Evolutionary conservation across 2,113 vertebrate genomes (phyloP).

Genomic region (Nipponia nippon): DNA sequence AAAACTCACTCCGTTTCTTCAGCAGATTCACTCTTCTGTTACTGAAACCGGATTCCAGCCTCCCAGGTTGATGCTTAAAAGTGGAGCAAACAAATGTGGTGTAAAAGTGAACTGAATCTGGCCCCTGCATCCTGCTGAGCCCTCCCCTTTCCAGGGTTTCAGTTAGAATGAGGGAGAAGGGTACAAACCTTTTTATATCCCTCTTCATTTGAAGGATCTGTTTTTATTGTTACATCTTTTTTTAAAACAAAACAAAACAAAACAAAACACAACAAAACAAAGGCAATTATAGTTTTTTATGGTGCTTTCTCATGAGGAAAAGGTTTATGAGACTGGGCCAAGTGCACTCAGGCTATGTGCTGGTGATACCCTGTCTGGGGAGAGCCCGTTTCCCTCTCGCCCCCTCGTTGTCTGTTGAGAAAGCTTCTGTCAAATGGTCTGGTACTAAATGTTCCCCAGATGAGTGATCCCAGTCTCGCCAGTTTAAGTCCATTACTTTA

Average conservation of each 20-base stretch:
- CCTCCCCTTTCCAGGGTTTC: not conserved
- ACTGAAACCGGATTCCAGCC: not conserved
- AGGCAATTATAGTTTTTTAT: not conserved
- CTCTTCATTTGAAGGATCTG: not conserved
- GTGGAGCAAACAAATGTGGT: not conserved
- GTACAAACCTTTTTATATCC: not conserved
- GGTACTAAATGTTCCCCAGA: not conserved
- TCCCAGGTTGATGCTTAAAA: not conserved
- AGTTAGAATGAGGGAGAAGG: not conserved
- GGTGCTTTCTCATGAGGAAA: not conserved
- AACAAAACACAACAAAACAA: not conserved
- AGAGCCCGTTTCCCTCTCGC: not conserved
- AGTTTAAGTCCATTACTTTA: slow-evolving; percentile 34
- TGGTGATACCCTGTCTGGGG: not conserved
- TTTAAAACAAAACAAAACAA: not conserved
- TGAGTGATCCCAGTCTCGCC: not conserved
- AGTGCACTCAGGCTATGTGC: not conserved
- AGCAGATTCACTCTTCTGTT: not conserved
- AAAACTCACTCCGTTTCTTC: not conserved
- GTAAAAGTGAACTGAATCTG: not conserved
- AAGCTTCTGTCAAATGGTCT: not conserved
- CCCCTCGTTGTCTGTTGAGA: not conserved
- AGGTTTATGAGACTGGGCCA: not conserved
- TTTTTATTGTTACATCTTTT: not conserved
- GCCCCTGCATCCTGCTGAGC: not conserved